phyloP scores from a whole-genome alignment of 1,140 invertebrate species.

The Cherax quadricarinatus region DNA sequence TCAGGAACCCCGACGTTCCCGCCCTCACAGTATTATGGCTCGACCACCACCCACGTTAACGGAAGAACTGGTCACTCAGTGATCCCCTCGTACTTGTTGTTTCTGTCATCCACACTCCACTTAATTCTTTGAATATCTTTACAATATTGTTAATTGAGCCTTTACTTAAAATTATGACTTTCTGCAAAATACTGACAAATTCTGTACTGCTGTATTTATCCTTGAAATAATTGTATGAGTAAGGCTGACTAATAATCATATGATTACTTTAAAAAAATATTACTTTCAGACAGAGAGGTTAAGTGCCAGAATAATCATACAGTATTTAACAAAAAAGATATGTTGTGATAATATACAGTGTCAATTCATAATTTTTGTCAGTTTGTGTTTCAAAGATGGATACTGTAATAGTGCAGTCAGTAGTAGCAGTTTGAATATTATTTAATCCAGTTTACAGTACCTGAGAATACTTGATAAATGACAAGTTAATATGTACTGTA shows the following conservation, averaged over 20 bases:
- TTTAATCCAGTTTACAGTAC: not conserved
- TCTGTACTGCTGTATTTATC: not conserved
- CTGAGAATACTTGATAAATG: not conserved
- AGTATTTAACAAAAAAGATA: not conserved
- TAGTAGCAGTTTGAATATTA: not conserved
- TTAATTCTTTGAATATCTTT: not conserved
- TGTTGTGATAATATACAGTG: not conserved
- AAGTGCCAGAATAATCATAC: slow-evolving; percentile 37
- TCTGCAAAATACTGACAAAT: not conserved
- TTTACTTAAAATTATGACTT: not conserved
- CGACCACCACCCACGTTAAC: slow-evolving; percentile 57
- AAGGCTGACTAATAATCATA: not conserved
- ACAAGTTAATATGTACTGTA: too few relatives aligned
- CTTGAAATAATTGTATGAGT: not conserved
- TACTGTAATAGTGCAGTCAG: not conserved
- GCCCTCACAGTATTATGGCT: slow-evolving; percentile 45
- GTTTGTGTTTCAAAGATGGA: not conserved
- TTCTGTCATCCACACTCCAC: not conserved
- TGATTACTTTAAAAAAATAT: slow-evolving; percentile 22
- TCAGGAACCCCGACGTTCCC: slow-evolving; percentile 9
- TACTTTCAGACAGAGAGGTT: slow-evolving; percentile 16
- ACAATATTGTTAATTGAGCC: not conserved
- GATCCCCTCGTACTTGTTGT: not conserved
- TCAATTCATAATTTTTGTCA: not conserved
- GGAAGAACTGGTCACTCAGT: slow-evolving; percentile 57